Evolutionary conservation across 2,797 vertebrate genomes (phyloP).

Genomic region (Geotrypetes seraphini): DNA sequence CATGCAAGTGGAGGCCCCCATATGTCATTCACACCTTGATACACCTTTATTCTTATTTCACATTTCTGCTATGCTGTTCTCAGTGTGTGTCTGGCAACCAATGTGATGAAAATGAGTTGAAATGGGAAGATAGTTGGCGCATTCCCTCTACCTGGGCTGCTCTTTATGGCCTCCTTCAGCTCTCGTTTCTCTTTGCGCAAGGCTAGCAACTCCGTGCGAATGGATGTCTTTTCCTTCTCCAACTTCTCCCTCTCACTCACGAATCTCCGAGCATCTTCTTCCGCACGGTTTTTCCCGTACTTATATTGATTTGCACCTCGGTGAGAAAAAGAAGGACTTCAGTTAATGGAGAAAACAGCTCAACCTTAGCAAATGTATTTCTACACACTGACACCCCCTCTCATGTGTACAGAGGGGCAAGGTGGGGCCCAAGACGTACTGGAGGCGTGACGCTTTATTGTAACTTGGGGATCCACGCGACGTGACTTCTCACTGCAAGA

Average conservation of each 20-base stretch:
- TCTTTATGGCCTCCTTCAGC: slow-evolving; percentile 71
- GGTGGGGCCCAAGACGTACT: slow-evolving; percentile 59
- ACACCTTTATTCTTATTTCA: too few relatives aligned
- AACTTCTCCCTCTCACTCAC: slow-evolving; percentile 81
- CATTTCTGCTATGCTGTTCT: too few relatives aligned
- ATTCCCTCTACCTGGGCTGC: slow-evolving; percentile 52
- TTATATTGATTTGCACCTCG: slow-evolving; percentile 84
- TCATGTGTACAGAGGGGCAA: background rate
- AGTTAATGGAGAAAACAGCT: too few relatives aligned
- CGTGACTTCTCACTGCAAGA: slow-evolving; percentile 83
- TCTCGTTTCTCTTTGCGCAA: slow-evolving; percentile 76
- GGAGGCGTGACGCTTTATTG: slow-evolving; percentile 82
- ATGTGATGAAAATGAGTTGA: too few relatives aligned
- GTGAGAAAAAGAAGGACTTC: too few relatives aligned
- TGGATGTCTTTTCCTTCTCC: slow-evolving; percentile 78
- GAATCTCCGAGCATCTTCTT: slow-evolving; percentile 85
- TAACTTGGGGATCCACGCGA: slow-evolving; percentile 70
- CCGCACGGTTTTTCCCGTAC: slow-evolving; percentile 90
- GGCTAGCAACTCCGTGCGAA: slow-evolving; percentile 61
- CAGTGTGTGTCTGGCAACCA: too few relatives aligned
- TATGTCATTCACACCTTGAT: too few relatives aligned
- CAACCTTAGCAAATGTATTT: too few relatives aligned
- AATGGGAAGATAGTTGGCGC: background rate
- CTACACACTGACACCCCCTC: too few relatives aligned
- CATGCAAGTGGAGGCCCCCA: too few relatives aligned